Percentiles rank a stretch among this genome's conserved stretches.
These are phyloP conservation scores for Chelonia mydas DNA, from an alignment of 2,797 vertebrate genomes.

Conservation along the genomic window DNA sequence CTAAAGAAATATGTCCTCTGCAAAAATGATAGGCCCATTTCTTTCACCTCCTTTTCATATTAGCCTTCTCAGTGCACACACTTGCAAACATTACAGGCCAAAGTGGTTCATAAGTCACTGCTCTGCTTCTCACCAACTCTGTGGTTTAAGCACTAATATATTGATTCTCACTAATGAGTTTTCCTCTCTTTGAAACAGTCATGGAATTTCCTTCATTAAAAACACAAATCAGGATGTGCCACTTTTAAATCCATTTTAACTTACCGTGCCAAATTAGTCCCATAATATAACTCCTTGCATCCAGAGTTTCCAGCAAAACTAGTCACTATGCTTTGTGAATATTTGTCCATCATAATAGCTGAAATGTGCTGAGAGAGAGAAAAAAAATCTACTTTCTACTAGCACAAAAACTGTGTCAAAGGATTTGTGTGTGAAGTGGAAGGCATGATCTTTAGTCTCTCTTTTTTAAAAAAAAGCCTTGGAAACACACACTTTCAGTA, in stretches of 20 bases:
- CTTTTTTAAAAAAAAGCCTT: accelerated
- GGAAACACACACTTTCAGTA: accelerated
- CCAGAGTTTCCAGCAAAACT: neutral
- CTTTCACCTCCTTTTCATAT: neutral
- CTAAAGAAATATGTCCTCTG: neutral
- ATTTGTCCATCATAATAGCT: neutral
- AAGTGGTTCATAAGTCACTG: neutral
- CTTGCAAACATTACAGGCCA: neutral
- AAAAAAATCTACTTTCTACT: neutral
- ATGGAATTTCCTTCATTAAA: neutral
- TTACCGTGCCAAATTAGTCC: neutral
- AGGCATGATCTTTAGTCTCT: accelerated
- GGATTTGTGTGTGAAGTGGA: neutral
- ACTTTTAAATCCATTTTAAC: neutral
- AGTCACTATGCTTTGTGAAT: constrained; percentile 15
- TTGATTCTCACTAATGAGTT: constrained; percentile 21
- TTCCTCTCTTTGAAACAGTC: neutral
- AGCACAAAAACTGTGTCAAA: neutral
- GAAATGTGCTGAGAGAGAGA: neutral
- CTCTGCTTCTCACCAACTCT: neutral
- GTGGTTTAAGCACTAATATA: neutral
- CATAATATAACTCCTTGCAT: neutral
- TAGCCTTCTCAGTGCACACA: accelerated
- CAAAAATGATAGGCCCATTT: neutral
- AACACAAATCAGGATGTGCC: neutral